These are phyloP conservation scores for Drosophila colorata DNA, from an alignment of 2,888 invertebrate species.

Conservation along the genomic window DNA sequence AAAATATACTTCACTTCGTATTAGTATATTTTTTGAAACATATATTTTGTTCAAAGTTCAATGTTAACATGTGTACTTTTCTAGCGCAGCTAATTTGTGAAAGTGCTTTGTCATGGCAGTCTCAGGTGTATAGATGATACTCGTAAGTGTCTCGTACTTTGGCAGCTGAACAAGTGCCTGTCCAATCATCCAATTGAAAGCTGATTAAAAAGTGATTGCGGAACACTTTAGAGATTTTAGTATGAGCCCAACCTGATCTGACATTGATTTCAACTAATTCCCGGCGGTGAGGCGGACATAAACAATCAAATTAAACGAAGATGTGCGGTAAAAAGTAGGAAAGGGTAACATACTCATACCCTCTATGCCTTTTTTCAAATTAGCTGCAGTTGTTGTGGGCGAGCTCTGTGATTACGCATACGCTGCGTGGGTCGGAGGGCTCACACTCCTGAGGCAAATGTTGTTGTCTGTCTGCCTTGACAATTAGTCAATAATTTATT, in stretches of 20 bases:
- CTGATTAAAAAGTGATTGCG: constrained; percentile 34
- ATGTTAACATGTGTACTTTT: no score
- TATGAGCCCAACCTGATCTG: constrained; percentile 10
- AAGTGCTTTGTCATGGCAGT: constrained; percentile 18
- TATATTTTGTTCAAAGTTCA: background rate
- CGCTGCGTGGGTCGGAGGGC: constrained; percentile 23
- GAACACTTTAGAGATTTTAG: constrained; percentile 28
- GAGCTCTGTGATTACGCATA: constrained; percentile 53
- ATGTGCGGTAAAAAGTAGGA: constrained; percentile 28
- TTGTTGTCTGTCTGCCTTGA: constrained; percentile 67
- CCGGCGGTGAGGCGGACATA: constrained; percentile 53
- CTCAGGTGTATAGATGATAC: constrained; percentile 18
- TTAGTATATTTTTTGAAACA: background rate
- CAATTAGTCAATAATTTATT: constrained; percentile 84
- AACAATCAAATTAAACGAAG: constrained; percentile 72
- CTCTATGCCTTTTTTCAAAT: constrained; percentile 50
- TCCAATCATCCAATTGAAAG: constrained; percentile 44
- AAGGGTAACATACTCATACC: constrained; percentile 13
- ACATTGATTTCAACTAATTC: constrained; percentile 62
- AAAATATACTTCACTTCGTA: background rate
- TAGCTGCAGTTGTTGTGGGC: constrained; percentile 58
- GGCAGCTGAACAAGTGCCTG: constrained; percentile 1
- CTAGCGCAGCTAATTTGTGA: constrained; percentile 19
- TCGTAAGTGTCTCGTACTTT: constrained; percentile 2
- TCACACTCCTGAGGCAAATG: constrained; percentile 28